These are phyloP conservation scores for Apteryx mantelli DNA, from an alignment of 2,113 vertebrate species.

Conservation along the genomic window DNA sequence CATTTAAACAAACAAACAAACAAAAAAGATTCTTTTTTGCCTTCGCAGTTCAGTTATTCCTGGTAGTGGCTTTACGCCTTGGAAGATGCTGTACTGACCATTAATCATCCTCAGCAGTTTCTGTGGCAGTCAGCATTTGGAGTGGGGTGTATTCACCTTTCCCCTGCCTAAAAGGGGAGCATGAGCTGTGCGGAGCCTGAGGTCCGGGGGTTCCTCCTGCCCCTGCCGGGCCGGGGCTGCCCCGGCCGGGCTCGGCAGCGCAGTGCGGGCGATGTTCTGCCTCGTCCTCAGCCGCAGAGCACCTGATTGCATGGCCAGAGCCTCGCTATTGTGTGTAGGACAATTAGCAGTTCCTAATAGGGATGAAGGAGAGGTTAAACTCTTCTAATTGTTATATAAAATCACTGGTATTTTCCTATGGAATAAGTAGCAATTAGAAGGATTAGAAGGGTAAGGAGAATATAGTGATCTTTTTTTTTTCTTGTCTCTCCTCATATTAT, in stretches of 20 bases:
- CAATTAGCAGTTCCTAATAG: neutral
- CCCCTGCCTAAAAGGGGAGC: neutral
- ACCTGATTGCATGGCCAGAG: neutral
- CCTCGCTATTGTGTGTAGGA: neutral
- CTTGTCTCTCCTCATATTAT: neutral
- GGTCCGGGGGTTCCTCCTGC: neutral
- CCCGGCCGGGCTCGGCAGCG: neutral
- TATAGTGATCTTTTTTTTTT: neutral
- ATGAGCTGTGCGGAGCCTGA: neutral
- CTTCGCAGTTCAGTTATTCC: neutral
- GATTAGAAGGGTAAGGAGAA: conserved; percentile 3
- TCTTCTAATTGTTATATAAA: conserved; percentile 2
- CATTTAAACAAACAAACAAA: neutral
- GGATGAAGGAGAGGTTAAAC: neutral
- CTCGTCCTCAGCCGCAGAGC: neutral
- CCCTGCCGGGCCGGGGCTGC: neutral
- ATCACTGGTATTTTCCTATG: conserved; percentile 11
- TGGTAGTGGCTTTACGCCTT: neutral
- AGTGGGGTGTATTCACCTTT: neutral
- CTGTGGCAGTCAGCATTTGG: rapidly evolving
- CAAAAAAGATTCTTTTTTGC: neutral
- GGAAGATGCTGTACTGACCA: neutral
- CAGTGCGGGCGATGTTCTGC: neutral
- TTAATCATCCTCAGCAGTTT: neutral
- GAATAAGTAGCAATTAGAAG: conserved; percentile 34